phyloP scores from a whole-genome alignment of 2,888 invertebrate genomes.

The Lissonota sp. region DNA sequence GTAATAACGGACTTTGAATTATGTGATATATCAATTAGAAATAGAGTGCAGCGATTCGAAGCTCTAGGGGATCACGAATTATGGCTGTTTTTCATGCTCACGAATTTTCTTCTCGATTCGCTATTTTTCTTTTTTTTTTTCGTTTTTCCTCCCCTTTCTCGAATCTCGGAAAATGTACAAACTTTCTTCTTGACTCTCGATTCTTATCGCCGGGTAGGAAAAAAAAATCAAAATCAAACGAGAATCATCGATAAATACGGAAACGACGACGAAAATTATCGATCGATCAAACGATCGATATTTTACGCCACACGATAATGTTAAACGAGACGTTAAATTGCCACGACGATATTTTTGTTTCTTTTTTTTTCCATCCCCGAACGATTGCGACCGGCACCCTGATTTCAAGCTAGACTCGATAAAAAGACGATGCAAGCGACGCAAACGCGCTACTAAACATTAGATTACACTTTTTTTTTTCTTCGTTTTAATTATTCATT shows the following conservation, averaged over 20 bases:
- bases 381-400: slow-evolving; percentile 54
- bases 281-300: neutral
- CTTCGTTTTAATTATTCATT: slow-evolving; percentile 11
- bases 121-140: slow-evolving; percentile 36
- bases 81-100: slow-evolving; percentile 54
- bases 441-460: slow-evolving; percentile 75
- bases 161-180: slow-evolving; percentile 17
- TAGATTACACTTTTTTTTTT: slow-evolving; percentile 66
- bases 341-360: slow-evolving; percentile 51
- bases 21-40: neutral
- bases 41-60: slow-evolving; percentile 56
- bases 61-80: slow-evolving; percentile 64
- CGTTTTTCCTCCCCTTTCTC: neutral
- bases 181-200: neutral
- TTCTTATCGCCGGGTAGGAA: too few species aligned
- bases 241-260: too few species aligned
- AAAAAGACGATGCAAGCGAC: slow-evolving; percentile 77
- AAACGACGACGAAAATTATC: slow-evolving; percentile 23
- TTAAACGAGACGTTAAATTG: neutral
- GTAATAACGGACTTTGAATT: too few species aligned
- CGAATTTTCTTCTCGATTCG: slow-evolving; percentile 18
- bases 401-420: slow-evolving; percentile 65
- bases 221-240: too few species aligned
- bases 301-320: neutral
- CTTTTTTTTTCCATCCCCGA: slow-evolving; percentile 14